phyloP scores from a whole-genome alignment of 2,797 vertebrate species.

The Lagorchestes hirsutus region DNA sequence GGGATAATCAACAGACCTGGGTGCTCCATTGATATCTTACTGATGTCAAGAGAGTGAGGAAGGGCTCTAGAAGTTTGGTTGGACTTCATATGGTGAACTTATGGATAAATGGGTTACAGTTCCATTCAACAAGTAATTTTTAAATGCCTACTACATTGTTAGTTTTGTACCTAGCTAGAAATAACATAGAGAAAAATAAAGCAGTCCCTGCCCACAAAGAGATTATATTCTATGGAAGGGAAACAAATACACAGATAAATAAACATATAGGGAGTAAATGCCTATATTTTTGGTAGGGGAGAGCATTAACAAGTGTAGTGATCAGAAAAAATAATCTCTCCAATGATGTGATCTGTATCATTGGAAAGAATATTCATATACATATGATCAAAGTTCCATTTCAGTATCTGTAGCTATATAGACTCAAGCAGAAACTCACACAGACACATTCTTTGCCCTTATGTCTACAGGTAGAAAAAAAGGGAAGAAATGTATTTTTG shows the following conservation, averaged over 20 bases:
- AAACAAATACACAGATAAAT: neutral
- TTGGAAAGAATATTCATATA: neutral
- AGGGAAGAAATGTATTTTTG: slow-evolving; percentile 47
- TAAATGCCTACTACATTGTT: neutral
- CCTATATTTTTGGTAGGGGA: neutral
- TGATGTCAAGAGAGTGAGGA: neutral
- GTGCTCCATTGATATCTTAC: neutral
- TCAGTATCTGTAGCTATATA: slow-evolving; percentile 33
- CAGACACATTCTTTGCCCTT: slow-evolving; percentile 8
- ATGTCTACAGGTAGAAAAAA: slow-evolving; percentile 30
- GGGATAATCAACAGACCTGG: neutral
- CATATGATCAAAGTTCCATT: neutral
- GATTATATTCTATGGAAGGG: neutral
- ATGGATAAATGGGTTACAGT: neutral
- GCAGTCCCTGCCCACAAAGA: neutral
- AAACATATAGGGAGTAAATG: neutral
- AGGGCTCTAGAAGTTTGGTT: neutral
- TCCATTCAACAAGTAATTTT: neutral
- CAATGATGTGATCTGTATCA: neutral
- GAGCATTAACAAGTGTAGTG: neutral
- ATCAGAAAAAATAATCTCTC: neutral
- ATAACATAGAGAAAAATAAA: neutral
- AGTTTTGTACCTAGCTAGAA: neutral
- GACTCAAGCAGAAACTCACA: slow-evolving; percentile 26
- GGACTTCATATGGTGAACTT: neutral